Conservation (phyloP, 2,113 vertebrate genomes). For the Catharus fuscescens region DNA sequence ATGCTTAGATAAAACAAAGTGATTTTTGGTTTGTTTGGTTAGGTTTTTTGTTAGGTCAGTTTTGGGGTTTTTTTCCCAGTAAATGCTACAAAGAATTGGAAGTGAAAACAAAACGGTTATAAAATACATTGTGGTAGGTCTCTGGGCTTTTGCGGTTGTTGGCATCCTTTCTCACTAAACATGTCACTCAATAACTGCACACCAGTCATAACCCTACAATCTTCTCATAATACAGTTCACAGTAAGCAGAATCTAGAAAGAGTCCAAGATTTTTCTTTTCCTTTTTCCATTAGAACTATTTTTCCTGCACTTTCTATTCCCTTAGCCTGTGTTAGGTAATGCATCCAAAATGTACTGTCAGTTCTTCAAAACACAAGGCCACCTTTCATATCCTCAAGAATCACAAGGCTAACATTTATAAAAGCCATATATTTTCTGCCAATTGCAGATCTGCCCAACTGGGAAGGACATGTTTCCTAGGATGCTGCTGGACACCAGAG, state of each 20-base stretch:
- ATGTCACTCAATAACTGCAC: background rate
- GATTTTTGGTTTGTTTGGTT: background rate
- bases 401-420: background rate
- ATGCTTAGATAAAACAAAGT: background rate
- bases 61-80: background rate
- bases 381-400: background rate
- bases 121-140: background rate
- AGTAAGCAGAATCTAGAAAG: background rate
- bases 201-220: fast-evolving
- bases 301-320: background rate
- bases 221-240: background rate
- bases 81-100: background rate
- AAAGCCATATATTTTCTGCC: background rate
- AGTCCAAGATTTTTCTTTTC: background rate
- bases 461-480: background rate
- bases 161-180: background rate
- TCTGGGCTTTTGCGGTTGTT: background rate
- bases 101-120: background rate
- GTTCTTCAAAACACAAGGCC: background rate
- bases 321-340: background rate
- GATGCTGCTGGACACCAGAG: background rate
- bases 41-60: background rate
- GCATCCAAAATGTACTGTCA: background rate
- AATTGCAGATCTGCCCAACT: background rate
- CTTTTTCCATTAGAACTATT: background rate